Evolutionary conservation across 2,888 invertebrate species (phyloP).

Genomic region (Microctonus hyperodae): DNA sequence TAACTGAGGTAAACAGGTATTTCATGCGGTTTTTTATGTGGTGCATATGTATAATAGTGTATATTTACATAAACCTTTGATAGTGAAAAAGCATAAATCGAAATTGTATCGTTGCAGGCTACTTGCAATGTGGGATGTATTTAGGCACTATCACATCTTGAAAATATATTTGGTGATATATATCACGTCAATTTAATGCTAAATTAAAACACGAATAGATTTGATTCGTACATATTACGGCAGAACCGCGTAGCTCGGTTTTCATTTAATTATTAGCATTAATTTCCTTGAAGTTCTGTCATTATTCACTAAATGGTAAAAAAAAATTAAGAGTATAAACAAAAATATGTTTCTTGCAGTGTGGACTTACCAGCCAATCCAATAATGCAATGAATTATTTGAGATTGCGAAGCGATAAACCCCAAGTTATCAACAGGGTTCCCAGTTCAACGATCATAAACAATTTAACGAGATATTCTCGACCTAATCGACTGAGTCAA

Average conservation of each 20-base stretch:
- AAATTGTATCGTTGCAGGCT: slow-evolving; percentile 59
- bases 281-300: neutral
- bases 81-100: slow-evolving; percentile 41
- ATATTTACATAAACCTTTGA: neutral
- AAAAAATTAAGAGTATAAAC: neutral
- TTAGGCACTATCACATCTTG: slow-evolving; percentile 58
- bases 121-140: slow-evolving; percentile 59
- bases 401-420: slow-evolving; percentile 41
- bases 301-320: neutral
- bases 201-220: slow-evolving; percentile 7
- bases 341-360: slow-evolving; percentile 37
- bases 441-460: slow-evolving; percentile 28
- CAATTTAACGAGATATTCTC: slow-evolving; percentile 32
- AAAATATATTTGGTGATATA: neutral
- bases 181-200: neutral
- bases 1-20: slow-evolving; percentile 53
- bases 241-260: slow-evolving; percentile 10
- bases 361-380: slow-evolving; percentile 36
- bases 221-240: slow-evolving; percentile 22
- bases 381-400: slow-evolving; percentile 36
- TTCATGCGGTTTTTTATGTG: slow-evolving; percentile 32
- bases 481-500: slow-evolving; percentile 42
- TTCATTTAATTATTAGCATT: slow-evolving; percentile 7
- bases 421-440: slow-evolving; percentile 37
- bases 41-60: neutral